Base-by-base conservation (phyloP, 1,140 invertebrate genomes). In the Reticulitermes speratus region DNA sequence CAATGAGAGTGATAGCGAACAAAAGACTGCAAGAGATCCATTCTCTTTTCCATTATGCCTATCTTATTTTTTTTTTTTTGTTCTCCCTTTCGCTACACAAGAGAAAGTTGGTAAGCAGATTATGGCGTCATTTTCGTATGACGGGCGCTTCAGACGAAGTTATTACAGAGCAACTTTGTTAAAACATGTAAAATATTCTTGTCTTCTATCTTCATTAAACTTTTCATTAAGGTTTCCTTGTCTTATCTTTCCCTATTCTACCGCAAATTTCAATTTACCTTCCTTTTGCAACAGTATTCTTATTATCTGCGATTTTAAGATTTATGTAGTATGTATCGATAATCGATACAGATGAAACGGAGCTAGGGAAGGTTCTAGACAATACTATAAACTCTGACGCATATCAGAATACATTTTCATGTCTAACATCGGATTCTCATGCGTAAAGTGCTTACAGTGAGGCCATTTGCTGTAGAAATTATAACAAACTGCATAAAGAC, bases 181-280 rank as follows among this genome's bases (percentile, higher is more conserved):
- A 86, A 69, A 86, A 84, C 83, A 84, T 84, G 44, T 84, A 84
- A 84, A 84, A 52, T 45, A 84, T 11, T 45, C 44, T 45, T 45
- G 83, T 52, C 45, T 52, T 84, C 83, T 84, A 84, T 86, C 85
- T 86, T 81, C 85, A 81, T 82, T 86, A 81, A 86, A 86, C 85
- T 81, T 82, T 86, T 82, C 59, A 86, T 86, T 86, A 81, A 75
- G 12, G 65, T 7, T 25, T 59, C n/a, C 69, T 45, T 38, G 48
- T 44, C 84, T 69, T 69, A 85, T 85, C 84, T 55, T 65, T 44
- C 30, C 48, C 48, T 44, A 38, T 85, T 65, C 52, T 83, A 44
- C 38, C 44, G 38, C 82, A 44, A 44, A 9, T 44, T 45, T 44
- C 82, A 23, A 83, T 44, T 44, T 45, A n/a, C 32, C 82, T 45